Evolutionary conservation across 2,113 vertebrate genomes (phyloP).

Genomic region (Mungos mungo): DNA sequence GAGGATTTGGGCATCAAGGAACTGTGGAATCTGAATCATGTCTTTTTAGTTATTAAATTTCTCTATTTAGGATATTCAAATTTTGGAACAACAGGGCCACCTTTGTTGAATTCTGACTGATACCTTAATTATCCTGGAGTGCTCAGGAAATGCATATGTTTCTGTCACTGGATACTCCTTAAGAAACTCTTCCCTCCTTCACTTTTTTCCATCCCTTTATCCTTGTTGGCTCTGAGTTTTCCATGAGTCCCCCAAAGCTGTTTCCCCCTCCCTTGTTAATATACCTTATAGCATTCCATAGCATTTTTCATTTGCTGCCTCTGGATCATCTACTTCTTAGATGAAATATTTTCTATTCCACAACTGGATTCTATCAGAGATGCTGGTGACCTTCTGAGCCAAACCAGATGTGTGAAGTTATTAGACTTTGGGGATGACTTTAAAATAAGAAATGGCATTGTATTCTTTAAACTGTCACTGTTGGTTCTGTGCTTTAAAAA

Average conservation of each 20-base stretch:
- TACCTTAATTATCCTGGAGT: not conserved
- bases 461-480: slow-evolving; percentile 27
- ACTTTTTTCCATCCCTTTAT: not conserved
- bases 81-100: not conserved
- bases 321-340: slow-evolving; percentile 10
- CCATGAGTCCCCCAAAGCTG: not conserved
- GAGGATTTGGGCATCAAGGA: slow-evolving; percentile 9
- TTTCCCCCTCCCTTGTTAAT: not conserved
- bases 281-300: not conserved
- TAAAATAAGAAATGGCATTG: slow-evolving; percentile 32
- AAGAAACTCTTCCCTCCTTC: not conserved
- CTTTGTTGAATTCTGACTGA: slow-evolving; percentile 2
- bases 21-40: not conserved
- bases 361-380: slow-evolving; percentile 31
- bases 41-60: slow-evolving; percentile 33
- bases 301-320: slow-evolving; percentile 42
- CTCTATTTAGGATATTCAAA: not conserved
- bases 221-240: slow-evolving; percentile 26
- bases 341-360: slow-evolving; percentile 44
- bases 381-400: slow-evolving; percentile 35
- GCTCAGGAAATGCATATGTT: slow-evolving; percentile 1
- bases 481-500: slow-evolving; percentile 11
- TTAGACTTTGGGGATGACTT: slow-evolving; percentile 37
- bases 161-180: not conserved
- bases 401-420: slow-evolving; percentile 54